Base-by-base conservation (phyloP, 2,797 vertebrate species). In the Lutra lutra region DNA sequence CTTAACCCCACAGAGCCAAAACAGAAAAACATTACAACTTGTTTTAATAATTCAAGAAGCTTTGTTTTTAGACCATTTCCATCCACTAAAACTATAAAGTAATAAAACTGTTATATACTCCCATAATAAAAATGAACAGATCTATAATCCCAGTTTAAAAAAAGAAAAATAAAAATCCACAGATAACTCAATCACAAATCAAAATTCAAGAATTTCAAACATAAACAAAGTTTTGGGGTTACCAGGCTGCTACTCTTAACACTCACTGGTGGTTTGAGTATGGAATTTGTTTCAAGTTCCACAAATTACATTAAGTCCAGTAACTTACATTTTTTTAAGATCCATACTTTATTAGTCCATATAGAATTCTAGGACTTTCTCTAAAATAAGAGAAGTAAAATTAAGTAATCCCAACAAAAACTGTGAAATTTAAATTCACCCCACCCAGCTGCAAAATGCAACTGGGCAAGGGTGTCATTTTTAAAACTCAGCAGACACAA, bases 191-290 rank as follows among this genome's bases (percentile, higher is more conserved):
- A 14, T n/a, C 56, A 43, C 21, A 90, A 68, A 87, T 29, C 20
- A 82, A 96, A 92, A 48, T 27, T 48, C 73, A 48, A 3, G 38
- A 93, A 95, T 80, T 94, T 87, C 68, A 82, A 91, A 89, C 40
- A 89, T 38, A 73, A 94, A 89, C 48, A 88, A 93, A 64, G 23
- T 72, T 64, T 83, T 72, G n/a, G 80, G 51, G 38, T 66, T 92
- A 51, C 56, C 21, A 84, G 13, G 58, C 35, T 25, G 60, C 46
- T 62, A 73, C 17, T 29, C 25, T 78, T 54, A 82, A 84, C 27
- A 85, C 66, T 82, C 83, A 91, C 1, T 75, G 15, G 48, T 87
- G 32, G 25, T 51, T 35, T 90, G 38, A 86, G 35, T 7, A 89
- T 40, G 17, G 7, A 78, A 29, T 46, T 87, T 64, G 64, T 56